Conservation (phyloP, 2,888 invertebrate genomes). For the Hirtodrosophila alboralis region DNA sequence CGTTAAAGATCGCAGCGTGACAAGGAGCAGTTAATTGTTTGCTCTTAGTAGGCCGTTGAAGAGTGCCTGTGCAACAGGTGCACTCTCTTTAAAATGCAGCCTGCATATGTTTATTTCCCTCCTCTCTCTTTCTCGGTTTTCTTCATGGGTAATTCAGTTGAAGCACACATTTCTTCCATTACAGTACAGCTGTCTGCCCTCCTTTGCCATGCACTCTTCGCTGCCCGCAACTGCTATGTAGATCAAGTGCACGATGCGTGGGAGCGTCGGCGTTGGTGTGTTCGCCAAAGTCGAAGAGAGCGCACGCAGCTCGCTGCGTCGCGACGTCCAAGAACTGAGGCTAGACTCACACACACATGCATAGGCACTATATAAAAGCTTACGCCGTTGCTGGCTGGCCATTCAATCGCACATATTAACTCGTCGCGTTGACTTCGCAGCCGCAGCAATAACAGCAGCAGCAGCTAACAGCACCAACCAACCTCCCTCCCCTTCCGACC, state of each 20-base stretch:
- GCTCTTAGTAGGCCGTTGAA: conserved; percentile 24
- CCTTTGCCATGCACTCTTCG: neutral
- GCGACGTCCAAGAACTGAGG: conserved; percentile 38
- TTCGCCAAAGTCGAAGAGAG: conserved; percentile 34
- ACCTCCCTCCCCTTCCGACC: conserved; percentile 3
- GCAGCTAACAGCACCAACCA: conserved; percentile 29
- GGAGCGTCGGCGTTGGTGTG: conserved; percentile 35
- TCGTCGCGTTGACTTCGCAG: conserved; percentile 65
- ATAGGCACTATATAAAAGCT: conserved; percentile 67
- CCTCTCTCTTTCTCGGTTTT: neutral
- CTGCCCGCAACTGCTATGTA: conserved; percentile 24
- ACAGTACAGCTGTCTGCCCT: conserved; percentile 30
- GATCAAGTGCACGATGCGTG: conserved; percentile 56
- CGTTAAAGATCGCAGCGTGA: conserved; percentile 55
- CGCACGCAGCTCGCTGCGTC: conserved; percentile 19
- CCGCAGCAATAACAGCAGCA: conserved; percentile 22
- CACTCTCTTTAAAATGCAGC: neutral
- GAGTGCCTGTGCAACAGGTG: conserved; percentile 19
- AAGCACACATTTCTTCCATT: conserved; percentile 19
- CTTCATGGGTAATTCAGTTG: neutral
- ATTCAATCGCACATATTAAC: conserved; percentile 72
- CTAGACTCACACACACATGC: conserved; percentile 39
- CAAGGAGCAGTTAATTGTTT: conserved; percentile 42
- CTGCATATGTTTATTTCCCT: neutral
- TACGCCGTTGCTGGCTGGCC: conserved; percentile 28